Evolutionary conservation across 2,113 vertebrate species (phyloP).

Genomic region (Tamias sibiricus): DNA sequence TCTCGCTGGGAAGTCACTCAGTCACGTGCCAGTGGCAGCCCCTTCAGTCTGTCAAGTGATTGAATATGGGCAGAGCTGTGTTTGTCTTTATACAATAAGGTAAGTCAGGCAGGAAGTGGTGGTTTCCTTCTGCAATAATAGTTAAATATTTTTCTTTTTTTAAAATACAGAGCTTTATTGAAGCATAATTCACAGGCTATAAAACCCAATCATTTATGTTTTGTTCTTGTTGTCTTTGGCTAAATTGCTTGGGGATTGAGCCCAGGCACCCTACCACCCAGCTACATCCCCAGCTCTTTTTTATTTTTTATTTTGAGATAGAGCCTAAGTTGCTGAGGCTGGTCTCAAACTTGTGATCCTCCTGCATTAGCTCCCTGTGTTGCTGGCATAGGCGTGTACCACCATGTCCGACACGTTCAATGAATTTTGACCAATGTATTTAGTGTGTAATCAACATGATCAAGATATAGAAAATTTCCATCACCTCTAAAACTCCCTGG

Average conservation of each 20-base stretch:
- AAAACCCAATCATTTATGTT: conserved; percentile 9
- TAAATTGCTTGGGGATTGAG: neutral
- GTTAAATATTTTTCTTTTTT: neutral
- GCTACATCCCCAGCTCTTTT: neutral
- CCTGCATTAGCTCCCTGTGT: too few species aligned
- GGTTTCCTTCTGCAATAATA: conserved; percentile 13
- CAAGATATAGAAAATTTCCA: neutral
- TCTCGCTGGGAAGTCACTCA: neutral
- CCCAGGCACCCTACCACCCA: neutral
- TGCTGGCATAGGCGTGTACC: too few species aligned
- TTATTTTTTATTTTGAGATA: too few species aligned
- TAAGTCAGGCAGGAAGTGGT: neutral
- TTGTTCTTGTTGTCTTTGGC: neutral
- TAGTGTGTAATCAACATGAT: neutral
- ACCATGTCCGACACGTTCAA: neutral
- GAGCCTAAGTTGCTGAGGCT: too few species aligned
- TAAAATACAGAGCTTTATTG: neutral
- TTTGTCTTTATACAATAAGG: conserved; percentile 26
- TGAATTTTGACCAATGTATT: neutral
- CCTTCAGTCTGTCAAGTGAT: neutral
- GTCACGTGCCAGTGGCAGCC: neutral
- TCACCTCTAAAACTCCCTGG: neutral
- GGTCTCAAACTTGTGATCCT: too few species aligned
- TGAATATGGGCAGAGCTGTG: neutral
- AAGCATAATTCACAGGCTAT: neutral